Conservation (phyloP, 2,888 invertebrate species). For the Hemicrepidius hirtus region DNA sequence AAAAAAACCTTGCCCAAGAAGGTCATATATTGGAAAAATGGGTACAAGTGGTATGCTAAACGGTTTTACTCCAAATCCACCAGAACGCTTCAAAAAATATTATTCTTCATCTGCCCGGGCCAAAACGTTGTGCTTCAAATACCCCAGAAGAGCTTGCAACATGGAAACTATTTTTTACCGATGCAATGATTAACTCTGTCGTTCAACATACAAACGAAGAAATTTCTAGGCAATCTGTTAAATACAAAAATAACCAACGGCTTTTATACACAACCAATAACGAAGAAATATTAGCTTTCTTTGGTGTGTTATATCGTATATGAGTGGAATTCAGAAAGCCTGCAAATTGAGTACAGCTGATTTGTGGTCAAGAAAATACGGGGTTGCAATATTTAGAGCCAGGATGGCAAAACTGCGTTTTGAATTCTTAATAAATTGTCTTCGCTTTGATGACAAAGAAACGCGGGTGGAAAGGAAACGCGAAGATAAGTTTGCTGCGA, state of each 20-base stretch:
- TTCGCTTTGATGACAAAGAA: constrained; percentile 34
- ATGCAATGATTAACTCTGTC: background rate
- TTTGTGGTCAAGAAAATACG: constrained; percentile 8
- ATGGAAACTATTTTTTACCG: background rate
- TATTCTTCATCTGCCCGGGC: background rate
- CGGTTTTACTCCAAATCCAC: background rate
- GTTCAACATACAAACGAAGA: background rate
- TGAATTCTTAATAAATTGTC: constrained; percentile 5
- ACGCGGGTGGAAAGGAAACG: constrained; percentile 22
- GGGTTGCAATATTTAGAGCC: constrained; percentile 22
- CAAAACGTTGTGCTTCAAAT: background rate
- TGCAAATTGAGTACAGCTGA: constrained; percentile 1
- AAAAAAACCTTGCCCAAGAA: background rate
- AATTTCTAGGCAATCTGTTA: background rate
- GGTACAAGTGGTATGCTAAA: background rate
- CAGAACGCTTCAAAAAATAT: background rate
- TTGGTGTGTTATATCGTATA: background rate
- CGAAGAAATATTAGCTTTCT: background rate
- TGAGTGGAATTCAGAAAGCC: constrained; percentile 11
- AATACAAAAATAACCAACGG: background rate
- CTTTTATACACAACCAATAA: background rate
- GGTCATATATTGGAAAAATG: background rate
- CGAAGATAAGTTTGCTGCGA: constrained; percentile 34
- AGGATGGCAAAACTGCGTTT: constrained; percentile 34
- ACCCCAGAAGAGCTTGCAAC: background rate